Conservation (phyloP, 2,113 vertebrate species). For the Callorhinus ursinus region DNA sequence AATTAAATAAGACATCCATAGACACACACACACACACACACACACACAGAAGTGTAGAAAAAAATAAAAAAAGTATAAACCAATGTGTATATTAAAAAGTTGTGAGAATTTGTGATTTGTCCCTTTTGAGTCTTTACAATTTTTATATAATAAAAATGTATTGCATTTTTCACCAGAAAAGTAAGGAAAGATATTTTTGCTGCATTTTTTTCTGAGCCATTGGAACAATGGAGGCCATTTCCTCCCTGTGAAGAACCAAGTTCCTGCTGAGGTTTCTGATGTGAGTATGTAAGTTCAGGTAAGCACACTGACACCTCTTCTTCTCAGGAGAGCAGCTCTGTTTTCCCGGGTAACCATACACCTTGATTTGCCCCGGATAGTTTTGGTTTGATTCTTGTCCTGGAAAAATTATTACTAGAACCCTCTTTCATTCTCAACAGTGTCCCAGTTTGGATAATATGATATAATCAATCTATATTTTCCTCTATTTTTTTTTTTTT, state of each 20-base stretch:
- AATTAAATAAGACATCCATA: not conserved
- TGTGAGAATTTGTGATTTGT: not conserved
- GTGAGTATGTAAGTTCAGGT: not conserved
- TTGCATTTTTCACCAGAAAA: constrained; percentile 6
- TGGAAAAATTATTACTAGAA: not conserved
- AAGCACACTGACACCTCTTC: not conserved
- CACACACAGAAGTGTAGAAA: not conserved
- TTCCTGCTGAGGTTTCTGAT: not conserved
- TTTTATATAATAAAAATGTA: not conserved
- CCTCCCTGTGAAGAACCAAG: not conserved
- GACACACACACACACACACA: not conserved
- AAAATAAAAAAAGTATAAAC: not conserved
- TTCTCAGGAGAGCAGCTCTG: not conserved
- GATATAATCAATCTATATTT: not conserved
- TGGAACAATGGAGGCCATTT: not conserved
- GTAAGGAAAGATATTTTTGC: not conserved
- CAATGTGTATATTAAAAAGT: not conserved
- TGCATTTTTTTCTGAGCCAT: not conserved
- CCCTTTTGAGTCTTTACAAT: not conserved
- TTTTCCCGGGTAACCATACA: not conserved
- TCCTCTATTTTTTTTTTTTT: not conserved
- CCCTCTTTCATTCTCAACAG: not conserved
- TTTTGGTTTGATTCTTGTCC: not conserved
- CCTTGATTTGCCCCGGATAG: not conserved
- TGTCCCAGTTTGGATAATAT: not conserved